Conservation (phyloP, 2,888 invertebrate species). For the Griposia aprilina region DNA sequence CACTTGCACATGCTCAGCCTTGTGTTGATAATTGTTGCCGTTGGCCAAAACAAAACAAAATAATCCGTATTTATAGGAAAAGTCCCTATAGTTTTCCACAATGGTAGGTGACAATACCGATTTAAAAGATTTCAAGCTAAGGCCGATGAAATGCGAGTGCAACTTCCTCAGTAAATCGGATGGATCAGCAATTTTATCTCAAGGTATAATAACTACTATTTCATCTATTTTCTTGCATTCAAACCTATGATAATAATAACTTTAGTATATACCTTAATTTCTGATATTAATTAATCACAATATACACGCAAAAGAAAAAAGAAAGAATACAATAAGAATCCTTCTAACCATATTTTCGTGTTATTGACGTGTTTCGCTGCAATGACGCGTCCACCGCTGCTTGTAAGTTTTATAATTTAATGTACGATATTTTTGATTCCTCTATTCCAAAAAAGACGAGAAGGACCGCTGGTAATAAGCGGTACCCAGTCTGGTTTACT, state of each 20-base stretch:
- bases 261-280: not conserved
- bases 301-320: not conserved
- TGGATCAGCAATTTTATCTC: slow-evolving; percentile 94
- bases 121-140: slow-evolving; percentile 80
- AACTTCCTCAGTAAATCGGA: slow-evolving; percentile 94
- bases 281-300: no score
- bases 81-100: slow-evolving; percentile 31
- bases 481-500: no score
- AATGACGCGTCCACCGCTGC: no score
- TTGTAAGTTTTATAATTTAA: no score
- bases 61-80: not conserved
- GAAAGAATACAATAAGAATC: not conserved
- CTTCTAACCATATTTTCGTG: not conserved
- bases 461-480: no score
- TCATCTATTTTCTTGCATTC: not conserved
- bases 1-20: slow-evolving; percentile 21
- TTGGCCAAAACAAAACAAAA: slow-evolving; percentile 37
- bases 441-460: no score
- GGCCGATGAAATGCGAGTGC: slow-evolving; percentile 92
- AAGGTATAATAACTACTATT: slow-evolving; percentile 90
- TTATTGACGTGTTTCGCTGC: no score
- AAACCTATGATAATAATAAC: not conserved
- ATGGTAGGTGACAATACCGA: slow-evolving; percentile 76
- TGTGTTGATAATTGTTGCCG: no score
- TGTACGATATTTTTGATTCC: no score